Evolutionary conservation across 2,113 vertebrate genomes (phyloP), one percentile per base, ranked within the genome.

Genomic region (Delphinus delphis): DNA sequence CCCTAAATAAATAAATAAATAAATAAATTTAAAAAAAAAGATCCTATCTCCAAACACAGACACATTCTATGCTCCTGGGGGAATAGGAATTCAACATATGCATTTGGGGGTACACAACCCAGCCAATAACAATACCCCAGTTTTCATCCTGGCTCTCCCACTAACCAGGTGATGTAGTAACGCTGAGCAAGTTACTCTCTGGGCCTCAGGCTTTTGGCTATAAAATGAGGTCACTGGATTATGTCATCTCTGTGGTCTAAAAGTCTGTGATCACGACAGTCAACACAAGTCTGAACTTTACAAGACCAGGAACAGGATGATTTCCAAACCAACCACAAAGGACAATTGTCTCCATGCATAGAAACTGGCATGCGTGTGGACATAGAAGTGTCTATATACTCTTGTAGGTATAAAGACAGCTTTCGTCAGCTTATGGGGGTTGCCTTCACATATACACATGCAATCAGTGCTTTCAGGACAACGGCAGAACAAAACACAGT

Each of bases 301-400:
- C 73, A 96, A 97, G 65, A 87, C 18, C n/a, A 36, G 41, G 47
- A 96, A 33, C 71, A 77, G 44, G 25, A 60, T 23, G 76, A 88
- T 89, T 91, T 93, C 95, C 87, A 93, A 90, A 84, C 55, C 36
- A 84, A 58, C 17, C 84, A 81, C 83, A 96, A 95, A 89, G 28
- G 67, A 81, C 63, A 70, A 67, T 76, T 84, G 74, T 89, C 84
- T 65, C 25, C 31, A 15, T 11, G 38, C 3, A 1, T 47, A 53
- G 65, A 88, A 74, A 31, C 17, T 6, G 21, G 65, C 50, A 18
- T 47, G 79, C n/a, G 3, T n/a, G 8, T 25, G 7, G 60, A 81
- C 7, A 31, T 1, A 10, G 12, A 11, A 50, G 67, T 77, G 58
- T 93, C n/a, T 74, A 0, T 15, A 4, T n/a, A 44, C 31, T 58